phyloP scores from a whole-genome alignment of 2,113 vertebrate species.

The Nymphicus hollandicus region DNA sequence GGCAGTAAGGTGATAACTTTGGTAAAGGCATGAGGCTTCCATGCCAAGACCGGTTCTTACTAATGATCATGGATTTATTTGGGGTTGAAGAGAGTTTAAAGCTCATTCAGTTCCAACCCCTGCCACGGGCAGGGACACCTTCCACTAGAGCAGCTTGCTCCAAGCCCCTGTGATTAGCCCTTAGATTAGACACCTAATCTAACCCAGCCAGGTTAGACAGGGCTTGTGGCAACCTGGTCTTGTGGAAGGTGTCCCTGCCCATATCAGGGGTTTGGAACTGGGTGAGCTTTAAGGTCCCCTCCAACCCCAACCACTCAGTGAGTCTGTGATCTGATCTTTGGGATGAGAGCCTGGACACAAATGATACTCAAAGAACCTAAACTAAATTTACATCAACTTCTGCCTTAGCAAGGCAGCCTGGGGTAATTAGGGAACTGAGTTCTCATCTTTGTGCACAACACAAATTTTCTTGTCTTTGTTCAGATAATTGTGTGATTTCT shows the following conservation, averaged over 20 bases:
- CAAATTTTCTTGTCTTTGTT: background rate
- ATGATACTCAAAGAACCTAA: background rate
- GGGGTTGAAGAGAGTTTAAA: background rate
- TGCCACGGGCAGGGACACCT: background rate
- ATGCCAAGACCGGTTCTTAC: background rate
- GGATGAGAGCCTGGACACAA: background rate
- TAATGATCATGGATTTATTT: background rate
- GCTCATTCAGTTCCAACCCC: background rate
- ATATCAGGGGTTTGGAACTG: background rate
- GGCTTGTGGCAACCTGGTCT: background rate
- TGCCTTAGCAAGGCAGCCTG: accelerated
- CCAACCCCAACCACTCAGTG: background rate
- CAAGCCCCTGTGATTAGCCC: background rate
- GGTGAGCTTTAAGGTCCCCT: background rate
- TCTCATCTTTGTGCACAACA: background rate
- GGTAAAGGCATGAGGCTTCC: background rate
- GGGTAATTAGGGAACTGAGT: background rate
- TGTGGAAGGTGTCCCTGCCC: background rate
- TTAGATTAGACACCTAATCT: background rate
- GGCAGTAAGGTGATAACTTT: background rate
- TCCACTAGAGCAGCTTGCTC: background rate
- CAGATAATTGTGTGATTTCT: background rate
- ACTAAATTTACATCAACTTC: background rate
- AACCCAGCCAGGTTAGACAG: background rate
- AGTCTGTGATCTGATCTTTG: background rate